Percentiles rank a stretch among this genome's conserved stretches.
These are phyloP conservation scores for Amiota mariae DNA, from an alignment of 2,888 invertebrate genomes.

Conservation along the genomic window DNA sequence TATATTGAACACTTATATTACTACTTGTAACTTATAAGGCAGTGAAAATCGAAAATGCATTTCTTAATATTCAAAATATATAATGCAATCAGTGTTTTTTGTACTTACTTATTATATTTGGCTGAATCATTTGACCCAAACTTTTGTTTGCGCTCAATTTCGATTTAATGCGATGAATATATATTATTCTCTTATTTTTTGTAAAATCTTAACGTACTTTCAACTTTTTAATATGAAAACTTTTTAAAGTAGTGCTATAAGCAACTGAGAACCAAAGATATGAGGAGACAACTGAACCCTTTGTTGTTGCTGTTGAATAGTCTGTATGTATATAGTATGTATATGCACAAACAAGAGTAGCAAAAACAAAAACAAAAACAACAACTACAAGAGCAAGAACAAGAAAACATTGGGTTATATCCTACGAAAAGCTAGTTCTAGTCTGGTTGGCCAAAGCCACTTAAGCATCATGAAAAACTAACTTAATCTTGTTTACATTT, in stretches of 20 bases:
- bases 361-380: constrained; percentile 47
- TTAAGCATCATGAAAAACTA: constrained; percentile 64
- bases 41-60: too few species aligned
- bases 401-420: constrained; percentile 35
- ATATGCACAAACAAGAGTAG: too few species aligned
- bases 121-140: not conserved
- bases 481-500: constrained; percentile 68
- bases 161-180: constrained; percentile 65
- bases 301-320: constrained; percentile 57
- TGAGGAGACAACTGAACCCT: constrained; percentile 53
- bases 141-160: constrained; percentile 39
- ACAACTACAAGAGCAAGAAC: constrained; percentile 14
- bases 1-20: too few species aligned
- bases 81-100: not conserved
- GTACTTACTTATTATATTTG: not conserved
- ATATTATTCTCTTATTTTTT: constrained; percentile 44
- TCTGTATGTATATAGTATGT: too few species aligned
- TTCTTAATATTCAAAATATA: not conserved
- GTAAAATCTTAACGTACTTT: constrained; percentile 59
- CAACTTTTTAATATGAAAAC: constrained; percentile 67
- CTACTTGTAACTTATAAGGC: too few species aligned
- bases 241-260: constrained; percentile 53
- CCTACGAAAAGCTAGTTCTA: constrained; percentile 26
- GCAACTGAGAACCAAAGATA: constrained; percentile 52
- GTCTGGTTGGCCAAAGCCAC: constrained; percentile 54